A percentile compares a stretch with the other conserved stretches of the same genome.
phyloP scores from a whole-genome alignment of 2,888 invertebrate species.

The Tholera decimalis region DNA sequence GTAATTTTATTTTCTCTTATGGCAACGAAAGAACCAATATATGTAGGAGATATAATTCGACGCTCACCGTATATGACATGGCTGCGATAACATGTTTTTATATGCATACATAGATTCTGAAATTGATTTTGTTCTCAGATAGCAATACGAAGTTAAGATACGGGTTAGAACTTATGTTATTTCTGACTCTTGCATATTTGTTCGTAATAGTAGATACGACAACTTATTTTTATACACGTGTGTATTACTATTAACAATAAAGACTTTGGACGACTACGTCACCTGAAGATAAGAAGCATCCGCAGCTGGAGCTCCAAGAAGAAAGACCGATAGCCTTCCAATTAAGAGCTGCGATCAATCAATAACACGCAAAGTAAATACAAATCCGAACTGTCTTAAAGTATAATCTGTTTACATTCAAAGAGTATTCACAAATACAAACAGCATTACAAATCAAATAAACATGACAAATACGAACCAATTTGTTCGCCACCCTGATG shows the following conservation, averaged over 20 bases:
- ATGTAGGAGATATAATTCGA: constrained; percentile 16
- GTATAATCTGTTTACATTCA: constrained; percentile 52
- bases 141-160: background rate
- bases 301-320: constrained; percentile 62
- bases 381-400: constrained; percentile 49
- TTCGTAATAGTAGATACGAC: constrained; percentile 1
- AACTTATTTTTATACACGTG: constrained; percentile 52
- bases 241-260: constrained; percentile 46
- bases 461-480: constrained; percentile 64
- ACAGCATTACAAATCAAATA: constrained; percentile 63
- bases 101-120: constrained; percentile 17
- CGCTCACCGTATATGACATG: constrained; percentile 33
- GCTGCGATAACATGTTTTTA: constrained; percentile 39
- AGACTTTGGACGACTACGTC: constrained; percentile 48
- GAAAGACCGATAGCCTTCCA: constrained; percentile 64
- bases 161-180: background rate
- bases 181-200: background rate
- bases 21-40: constrained; percentile 31
- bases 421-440: constrained; percentile 45
- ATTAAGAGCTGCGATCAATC: constrained; percentile 60
- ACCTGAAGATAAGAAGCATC: constrained; percentile 53
- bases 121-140: constrained; percentile 36
- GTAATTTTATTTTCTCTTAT: constrained; percentile 49
- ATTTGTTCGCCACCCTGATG: constrained; percentile 58
- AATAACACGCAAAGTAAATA: constrained; percentile 52